phyloP scores from a whole-genome alignment of 2,797 vertebrate species.

The Hydrophis major region DNA sequence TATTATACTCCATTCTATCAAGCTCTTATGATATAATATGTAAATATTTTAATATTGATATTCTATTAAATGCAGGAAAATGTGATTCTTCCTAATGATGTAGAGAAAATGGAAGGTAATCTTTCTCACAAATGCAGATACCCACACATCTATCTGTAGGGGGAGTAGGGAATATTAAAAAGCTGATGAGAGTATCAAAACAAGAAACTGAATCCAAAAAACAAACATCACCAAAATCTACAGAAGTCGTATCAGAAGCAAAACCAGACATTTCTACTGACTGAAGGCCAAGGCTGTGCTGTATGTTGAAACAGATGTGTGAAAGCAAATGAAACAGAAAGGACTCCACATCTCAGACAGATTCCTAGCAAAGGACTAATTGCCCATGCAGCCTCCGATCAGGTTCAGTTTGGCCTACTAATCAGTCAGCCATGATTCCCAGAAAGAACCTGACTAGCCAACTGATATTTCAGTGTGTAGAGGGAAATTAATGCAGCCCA shows the following conservation, averaged over 20 bases:
- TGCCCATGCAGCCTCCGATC: constrained; percentile 58
- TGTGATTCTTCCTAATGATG: neutral
- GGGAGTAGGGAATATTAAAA: neutral
- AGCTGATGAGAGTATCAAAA: neutral
- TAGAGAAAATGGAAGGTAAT: neutral
- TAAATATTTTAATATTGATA: neutral
- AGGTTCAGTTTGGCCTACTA: constrained; percentile 73
- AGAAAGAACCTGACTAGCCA: constrained; percentile 72
- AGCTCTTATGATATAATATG: neutral
- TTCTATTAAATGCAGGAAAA: neutral
- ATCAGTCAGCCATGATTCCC: constrained; percentile 74
- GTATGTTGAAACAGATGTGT: neutral
- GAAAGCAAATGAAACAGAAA: neutral
- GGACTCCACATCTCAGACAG: constrained; percentile 23
- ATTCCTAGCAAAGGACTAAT: constrained; percentile 68
- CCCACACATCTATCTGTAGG: neutral
- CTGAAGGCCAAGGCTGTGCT: neutral
- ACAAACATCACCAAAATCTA: neutral
- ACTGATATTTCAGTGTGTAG: constrained; percentile 79
- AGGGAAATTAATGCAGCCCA: constrained; percentile 82
- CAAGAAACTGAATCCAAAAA: neutral
- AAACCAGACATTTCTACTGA: neutral
- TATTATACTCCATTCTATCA: neutral
- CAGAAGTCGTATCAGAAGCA: neutral
- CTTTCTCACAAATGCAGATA: neutral